Evolutionary conservation across 2,113 vertebrate genomes (phyloP).

Genomic region (Sclerurus mexicanus): DNA sequence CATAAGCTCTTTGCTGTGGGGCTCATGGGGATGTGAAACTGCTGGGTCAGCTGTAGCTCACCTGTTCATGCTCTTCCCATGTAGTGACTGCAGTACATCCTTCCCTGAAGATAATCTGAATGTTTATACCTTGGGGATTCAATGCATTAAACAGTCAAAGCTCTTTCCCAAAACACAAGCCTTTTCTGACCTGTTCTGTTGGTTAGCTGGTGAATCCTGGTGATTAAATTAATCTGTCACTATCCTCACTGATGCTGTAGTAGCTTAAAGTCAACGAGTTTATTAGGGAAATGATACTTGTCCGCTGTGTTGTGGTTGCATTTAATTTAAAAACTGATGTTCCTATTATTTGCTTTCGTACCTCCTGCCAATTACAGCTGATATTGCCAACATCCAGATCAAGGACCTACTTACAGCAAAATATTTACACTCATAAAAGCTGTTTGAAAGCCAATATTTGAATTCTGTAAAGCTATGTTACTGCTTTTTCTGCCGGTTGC

Average conservation of each 20-base stretch:
- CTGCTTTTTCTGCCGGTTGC: neutral
- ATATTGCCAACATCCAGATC: conserved; percentile 30
- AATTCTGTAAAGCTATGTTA: neutral
- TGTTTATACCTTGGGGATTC: neutral
- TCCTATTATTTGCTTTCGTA: neutral
- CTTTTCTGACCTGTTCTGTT: neutral
- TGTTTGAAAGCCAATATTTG: neutral
- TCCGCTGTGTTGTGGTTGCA: neutral
- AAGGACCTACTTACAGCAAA: conserved; percentile 30
- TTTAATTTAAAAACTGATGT: conserved; percentile 25
- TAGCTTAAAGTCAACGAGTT: neutral
- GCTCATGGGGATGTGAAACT: neutral
- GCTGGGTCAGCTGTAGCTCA: neutral
- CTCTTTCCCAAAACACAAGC: neutral
- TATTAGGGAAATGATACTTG: conserved; percentile 2
- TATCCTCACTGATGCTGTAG: neutral
- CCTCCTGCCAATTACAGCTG: conserved; percentile 47
- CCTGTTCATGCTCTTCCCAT: neutral
- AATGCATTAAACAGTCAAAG: neutral
- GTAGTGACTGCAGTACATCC: neutral
- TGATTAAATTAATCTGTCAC: neutral
- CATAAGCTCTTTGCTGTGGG: neutral
- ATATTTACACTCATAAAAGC: conserved; percentile 24
- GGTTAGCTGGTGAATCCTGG: neutral
- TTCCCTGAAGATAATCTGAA: neutral